Base-by-base conservation (phyloP, 2,113 vertebrate genomes). In the Rattus rattus region DNA sequence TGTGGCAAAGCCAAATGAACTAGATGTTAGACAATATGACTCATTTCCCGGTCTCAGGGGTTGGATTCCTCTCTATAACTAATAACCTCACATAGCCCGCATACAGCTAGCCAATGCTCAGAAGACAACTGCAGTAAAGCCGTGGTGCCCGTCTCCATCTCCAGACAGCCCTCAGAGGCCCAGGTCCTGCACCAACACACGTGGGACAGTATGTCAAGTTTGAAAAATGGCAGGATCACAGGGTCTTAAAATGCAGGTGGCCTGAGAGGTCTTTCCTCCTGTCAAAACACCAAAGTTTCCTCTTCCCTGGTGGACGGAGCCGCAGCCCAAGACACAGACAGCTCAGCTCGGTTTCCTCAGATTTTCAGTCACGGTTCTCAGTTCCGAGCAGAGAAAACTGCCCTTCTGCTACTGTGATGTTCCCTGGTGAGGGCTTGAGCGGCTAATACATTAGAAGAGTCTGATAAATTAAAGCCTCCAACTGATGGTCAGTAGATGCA, bases 391-490 rank as follows among this genome's bases (percentile, higher is more conserved):
- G 80, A 65, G 30, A 90, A 88, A 86, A 22, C 33, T 63, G 7
- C 52, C 47, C 94, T 77, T 67, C 84, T 36, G 47, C 84, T 67
- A 14, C 65, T 19, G 0, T 43, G 30, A 77, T 1, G 6, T 69
- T 80, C 86, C 61, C 83, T 84, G 61, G 49, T 36, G 70, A 79
- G 87, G 85, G 2, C 80, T 93, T 76, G 56, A 84, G 56, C 90
- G 63, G 30, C 43, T 67, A 22, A 88, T 52, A 86, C 81, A 89
- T 54, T 30, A 11, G 36, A 26, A 81, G 96, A 92, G 33, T 7
- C 76, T 87, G 65, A 75, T 84, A 77, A 76, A 91, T 94, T 92
- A 96, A 89, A 95, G 43, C 43, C 70, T 93, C 28, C 6, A 76
- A 16, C 19, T 77, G 6, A 91, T 86, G 59, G 91, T 76, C 94